Percentiles rank a stretch among this genome's conserved stretches.
Evolutionary conservation across 2,888 invertebrate species (phyloP).

Genomic region (Crematogaster levior): DNA sequence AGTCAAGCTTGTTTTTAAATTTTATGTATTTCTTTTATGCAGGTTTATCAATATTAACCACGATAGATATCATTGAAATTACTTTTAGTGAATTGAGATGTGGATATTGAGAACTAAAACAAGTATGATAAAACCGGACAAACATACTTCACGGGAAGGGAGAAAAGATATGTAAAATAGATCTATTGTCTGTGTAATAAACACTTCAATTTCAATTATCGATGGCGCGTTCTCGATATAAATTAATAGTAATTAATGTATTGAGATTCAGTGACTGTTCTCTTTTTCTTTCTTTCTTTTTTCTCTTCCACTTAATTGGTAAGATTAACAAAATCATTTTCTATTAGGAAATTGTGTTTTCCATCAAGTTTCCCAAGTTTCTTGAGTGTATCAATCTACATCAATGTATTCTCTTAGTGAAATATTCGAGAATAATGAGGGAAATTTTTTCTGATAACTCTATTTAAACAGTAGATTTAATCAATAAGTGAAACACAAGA

Average conservation of each 20-base stretch:
- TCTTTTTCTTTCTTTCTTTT: constrained; percentile 4
- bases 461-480: background rate
- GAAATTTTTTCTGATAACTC: background rate
- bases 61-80: background rate
- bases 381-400: background rate
- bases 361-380: background rate
- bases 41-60: background rate
- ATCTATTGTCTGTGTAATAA: background rate
- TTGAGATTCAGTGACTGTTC: background rate
- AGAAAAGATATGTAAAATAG: background rate
- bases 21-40: background rate
- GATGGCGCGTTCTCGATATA: background rate
- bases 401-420: background rate
- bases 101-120: constrained; percentile 8
- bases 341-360: background rate
- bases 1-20: constrained; percentile 75
- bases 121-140: background rate
- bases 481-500: background rate
- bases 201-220: constrained; percentile 16
- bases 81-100: background rate
- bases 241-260: too few species aligned
- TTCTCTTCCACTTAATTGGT: background rate
- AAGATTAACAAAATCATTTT: constrained; percentile 9
- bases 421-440: background rate
- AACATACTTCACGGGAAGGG: background rate